Evolutionary conservation across 1,140 invertebrate species (phyloP).

Genomic region (Listronotus oregonensis): DNA sequence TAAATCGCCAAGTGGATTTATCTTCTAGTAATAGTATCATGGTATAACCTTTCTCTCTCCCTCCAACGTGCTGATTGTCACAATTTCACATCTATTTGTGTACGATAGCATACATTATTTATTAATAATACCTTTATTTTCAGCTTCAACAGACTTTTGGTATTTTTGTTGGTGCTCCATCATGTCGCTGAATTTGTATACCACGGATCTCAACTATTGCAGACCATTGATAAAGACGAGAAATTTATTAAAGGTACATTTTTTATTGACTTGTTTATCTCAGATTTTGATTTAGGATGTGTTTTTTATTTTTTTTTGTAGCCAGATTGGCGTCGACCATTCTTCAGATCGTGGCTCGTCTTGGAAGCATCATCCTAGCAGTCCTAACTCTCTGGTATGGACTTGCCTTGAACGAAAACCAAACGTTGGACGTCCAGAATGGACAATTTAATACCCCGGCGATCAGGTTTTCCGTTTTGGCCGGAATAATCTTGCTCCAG

Average conservation of each 20-base stretch:
- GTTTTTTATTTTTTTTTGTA: conserved; percentile 39
- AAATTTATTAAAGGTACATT: conserved; percentile 69
- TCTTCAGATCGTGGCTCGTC: conserved; percentile 75
- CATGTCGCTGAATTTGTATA: conserved; percentile 88
- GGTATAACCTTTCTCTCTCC: too few relatives aligned
- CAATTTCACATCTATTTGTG: too few relatives aligned
- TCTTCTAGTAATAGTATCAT: too few relatives aligned
- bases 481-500: conserved; percentile 73
- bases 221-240: conserved; percentile 90
- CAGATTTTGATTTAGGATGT: neutral
- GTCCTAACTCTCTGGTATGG: conserved; percentile 95
- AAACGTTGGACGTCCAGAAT: conserved; percentile 61
- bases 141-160: conserved; percentile 90
- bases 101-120: neutral
- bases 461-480: conserved; percentile 72
- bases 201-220: conserved; percentile 80
- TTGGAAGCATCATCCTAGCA: conserved; percentile 83
- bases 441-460: conserved; percentile 86
- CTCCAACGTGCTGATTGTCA: too few relatives aligned
- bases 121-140: conserved; percentile 11
- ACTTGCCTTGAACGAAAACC: conserved; percentile 62
- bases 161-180: conserved; percentile 89
- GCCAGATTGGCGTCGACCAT: conserved; percentile 71
- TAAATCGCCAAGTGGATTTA: too few relatives aligned
- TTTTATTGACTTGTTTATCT: neutral